Evolutionary conservation across 2,888 invertebrate genomes (phyloP).

Genomic region (Diaprepes abbreviatus): DNA sequence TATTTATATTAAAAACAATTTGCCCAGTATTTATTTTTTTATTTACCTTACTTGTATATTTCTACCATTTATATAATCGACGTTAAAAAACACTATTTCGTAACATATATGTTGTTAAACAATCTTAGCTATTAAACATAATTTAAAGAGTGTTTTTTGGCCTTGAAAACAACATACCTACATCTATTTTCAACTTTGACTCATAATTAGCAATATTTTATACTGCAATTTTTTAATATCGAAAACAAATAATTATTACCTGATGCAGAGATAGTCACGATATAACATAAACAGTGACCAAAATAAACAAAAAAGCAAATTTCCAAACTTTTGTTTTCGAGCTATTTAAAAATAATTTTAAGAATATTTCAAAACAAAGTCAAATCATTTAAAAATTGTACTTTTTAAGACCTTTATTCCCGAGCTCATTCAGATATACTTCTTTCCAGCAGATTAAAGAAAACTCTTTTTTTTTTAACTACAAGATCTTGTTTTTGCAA

Average conservation of each 20-base stretch:
- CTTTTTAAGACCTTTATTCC: no score
- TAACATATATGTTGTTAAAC: constrained; percentile 25
- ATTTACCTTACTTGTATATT: background rate
- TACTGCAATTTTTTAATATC: constrained; percentile 17
- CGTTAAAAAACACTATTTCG: background rate
- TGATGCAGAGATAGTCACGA: background rate
- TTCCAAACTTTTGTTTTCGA: no score
- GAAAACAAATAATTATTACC: constrained; percentile 8
- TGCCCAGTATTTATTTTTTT: no score
- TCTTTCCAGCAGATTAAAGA: no score
- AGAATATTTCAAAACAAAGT: no score
- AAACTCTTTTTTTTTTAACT: no score
- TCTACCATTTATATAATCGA: background rate
- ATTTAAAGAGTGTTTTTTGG: constrained; percentile 37
- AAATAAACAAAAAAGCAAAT: constrained; percentile 1
- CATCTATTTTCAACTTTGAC: constrained; percentile 39
- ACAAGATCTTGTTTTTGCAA: no score
- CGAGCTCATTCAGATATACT: no score
- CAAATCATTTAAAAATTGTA: no score
- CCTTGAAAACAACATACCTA: constrained; percentile 43
- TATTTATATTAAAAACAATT: no score
- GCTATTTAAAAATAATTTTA: no score
- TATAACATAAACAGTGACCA: background rate
- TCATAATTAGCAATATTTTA: constrained; percentile 31
- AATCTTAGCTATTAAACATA: constrained; percentile 36